phyloP scores from a whole-genome alignment of 2,797 vertebrate genomes.

The Pseudochirops cupreus region DNA sequence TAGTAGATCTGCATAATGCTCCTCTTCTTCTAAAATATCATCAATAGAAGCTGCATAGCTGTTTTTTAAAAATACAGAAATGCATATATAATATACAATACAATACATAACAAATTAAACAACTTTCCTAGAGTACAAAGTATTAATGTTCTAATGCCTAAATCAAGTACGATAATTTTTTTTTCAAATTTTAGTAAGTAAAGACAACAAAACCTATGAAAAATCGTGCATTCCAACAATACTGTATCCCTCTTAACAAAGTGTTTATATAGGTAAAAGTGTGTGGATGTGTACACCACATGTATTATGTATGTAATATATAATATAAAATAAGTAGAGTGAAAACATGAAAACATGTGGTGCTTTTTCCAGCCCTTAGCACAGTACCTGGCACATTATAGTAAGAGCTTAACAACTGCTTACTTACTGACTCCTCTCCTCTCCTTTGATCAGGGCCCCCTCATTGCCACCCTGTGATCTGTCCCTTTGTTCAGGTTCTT shows the following conservation, averaged over 20 bases:
- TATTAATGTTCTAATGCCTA: slow-evolving; percentile 25
- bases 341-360: neutral
- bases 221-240: slow-evolving; percentile 16
- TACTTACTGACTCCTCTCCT: neutral
- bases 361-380: neutral
- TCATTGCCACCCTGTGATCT: neutral
- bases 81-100: neutral
- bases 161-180: neutral
- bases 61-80: slow-evolving; percentile 49
- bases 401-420: neutral
- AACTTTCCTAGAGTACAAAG: neutral
- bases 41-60: slow-evolving; percentile 97
- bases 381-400: neutral
- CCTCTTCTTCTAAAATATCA: slow-evolving; percentile 97
- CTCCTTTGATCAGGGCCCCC: neutral
- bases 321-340: neutral
- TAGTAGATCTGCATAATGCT: slow-evolving; percentile 97
- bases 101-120: neutral
- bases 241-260: slow-evolving; percentile 18
- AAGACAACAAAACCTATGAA: slow-evolving; percentile 17
- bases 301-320: too few species aligned
- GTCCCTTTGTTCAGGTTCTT: neutral
- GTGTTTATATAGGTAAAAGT: neutral
- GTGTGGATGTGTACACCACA: neutral
- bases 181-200: slow-evolving; percentile 45